These are phyloP conservation scores for Caenorhabditis afra DNA, from an alignment of 2,888 invertebrate species.

Conservation along the genomic window DNA sequence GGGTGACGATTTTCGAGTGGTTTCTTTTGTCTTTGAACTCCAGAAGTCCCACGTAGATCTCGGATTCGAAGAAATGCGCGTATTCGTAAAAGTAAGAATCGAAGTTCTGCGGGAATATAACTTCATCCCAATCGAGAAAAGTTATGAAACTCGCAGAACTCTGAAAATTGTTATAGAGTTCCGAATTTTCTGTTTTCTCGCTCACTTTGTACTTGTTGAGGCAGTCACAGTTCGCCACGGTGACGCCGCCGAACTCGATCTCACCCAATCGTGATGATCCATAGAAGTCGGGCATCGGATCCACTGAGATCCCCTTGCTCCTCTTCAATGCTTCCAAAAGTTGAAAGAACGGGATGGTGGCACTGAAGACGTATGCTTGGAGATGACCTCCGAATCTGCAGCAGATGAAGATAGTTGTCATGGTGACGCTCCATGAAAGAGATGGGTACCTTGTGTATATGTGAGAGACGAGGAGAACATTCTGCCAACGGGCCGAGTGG, in stretches of 20 bases:
- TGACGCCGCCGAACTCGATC: conserved; percentile 43
- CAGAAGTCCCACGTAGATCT: conserved; percentile 38
- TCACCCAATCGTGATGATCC: conserved; percentile 9
- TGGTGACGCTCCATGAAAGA: neutral
- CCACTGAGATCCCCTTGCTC: conserved; percentile 24
- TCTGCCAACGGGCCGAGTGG: conserved; percentile 35
- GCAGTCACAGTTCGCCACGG: conserved; percentile 39
- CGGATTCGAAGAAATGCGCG: conserved; percentile 36
- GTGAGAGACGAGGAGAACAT: conserved; percentile 13
- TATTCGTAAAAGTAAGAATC: conserved; percentile 29
- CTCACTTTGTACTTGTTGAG: conserved; percentile 36
- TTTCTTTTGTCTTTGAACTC: conserved; percentile 19
- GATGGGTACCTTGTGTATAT: conserved; percentile 19
- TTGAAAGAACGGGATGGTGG: conserved; percentile 8
- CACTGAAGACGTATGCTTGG: conserved; percentile 21
- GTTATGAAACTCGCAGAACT: conserved; percentile 42
- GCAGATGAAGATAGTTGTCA: neutral
- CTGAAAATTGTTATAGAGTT: conserved; percentile 8
- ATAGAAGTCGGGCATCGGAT: conserved; percentile 31
- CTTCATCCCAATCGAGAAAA: conserved; percentile 41
- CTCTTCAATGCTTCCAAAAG: conserved; percentile 23
- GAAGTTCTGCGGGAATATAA: conserved; percentile 12
- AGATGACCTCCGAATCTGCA: conserved; percentile 36
- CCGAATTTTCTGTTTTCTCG: neutral
- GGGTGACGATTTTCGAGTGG: conserved; percentile 25